Evolutionary conservation across 2,797 vertebrate genomes (phyloP).

Genomic region (Micrastur ruficollis): DNA sequence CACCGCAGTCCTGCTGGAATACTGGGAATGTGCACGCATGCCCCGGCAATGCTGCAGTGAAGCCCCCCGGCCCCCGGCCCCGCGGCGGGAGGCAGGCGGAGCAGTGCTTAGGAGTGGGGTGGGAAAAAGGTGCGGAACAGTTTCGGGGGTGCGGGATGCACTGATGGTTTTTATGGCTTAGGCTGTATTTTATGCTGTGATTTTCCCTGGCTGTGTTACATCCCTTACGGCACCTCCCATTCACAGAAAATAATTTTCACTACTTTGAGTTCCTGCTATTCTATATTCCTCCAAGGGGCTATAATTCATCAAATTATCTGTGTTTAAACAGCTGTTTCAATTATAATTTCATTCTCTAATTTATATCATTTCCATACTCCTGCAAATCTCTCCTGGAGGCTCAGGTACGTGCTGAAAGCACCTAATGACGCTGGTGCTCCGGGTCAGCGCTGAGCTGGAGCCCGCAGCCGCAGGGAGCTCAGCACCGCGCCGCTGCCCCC

Average conservation of each 20-base stretch:
- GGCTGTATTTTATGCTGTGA: not conserved
- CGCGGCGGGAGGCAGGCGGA: fast-evolving
- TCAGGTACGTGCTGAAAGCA: fast-evolving
- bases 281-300: not conserved
- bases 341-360: not conserved
- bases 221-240: not conserved
- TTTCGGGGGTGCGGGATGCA: fast-evolving
- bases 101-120: fast-evolving
- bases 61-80: too few species aligned
- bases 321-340: not conserved
- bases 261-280: not conserved
- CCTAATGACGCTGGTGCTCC: fast-evolving
- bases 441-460: not conserved
- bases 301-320: not conserved
- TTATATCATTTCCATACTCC: not conserved
- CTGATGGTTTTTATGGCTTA: fast-evolving
- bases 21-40: fast-evolving
- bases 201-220: not conserved
- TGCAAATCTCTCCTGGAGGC: not conserved
- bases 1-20: fast-evolving
- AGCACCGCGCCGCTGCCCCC: not conserved
- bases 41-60: not conserved
- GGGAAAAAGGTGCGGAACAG: not conserved
- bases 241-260: not conserved
- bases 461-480: not conserved